Evolutionary conservation across 2,113 vertebrate genomes (phyloP), one percentile per base, ranked within the genome.

Genomic region (Oncorhynchus mykiss): DNA sequence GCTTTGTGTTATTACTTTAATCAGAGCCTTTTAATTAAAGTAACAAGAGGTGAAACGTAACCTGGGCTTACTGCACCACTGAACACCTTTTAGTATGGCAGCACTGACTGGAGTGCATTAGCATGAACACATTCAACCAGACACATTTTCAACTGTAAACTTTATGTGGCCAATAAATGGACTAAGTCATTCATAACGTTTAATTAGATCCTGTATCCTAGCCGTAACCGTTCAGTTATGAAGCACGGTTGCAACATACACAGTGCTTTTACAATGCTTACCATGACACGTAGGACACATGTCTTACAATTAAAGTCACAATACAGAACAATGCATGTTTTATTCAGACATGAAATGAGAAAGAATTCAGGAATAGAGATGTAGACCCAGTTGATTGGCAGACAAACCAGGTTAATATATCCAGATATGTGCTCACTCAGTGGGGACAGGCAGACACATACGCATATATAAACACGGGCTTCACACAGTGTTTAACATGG

Each of bases 221-320:
- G 29, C 59, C 65, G 45, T 74, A 27, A 31, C 9, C 51, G 60
- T 77, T 73, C 67, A 69, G 45, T 67, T 48, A 49, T 66, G 57
- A 39, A 74, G 18, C 59, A 45, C 24, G n/a, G 62, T 45, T 51
- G 45, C 8, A 2, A 75, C 8, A 65, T 70, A 16, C 29, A 64
- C 31, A 20, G 39, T 45, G 39, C 9, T 45, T 45, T 45, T 45
- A 45, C 8, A 45, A 45, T 45, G 39, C 74, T 76, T 51, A 69
- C 45, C 69, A 60, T 72, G 39, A 79, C 74, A 73, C 25, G 59
- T 11, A n/a, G n/a, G 78, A 74, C 29, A 64, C 65, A 72, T 31
- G 49, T 73, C 65, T 82, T 74, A 25, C 70, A 81, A n/a, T 78
- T 66, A 66, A 7, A 74, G 78, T 65, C 65, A 39, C 64, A 49